Base-by-base conservation (phyloP, 2,888 invertebrate genomes). In the Drosophila koepferae region DNA sequence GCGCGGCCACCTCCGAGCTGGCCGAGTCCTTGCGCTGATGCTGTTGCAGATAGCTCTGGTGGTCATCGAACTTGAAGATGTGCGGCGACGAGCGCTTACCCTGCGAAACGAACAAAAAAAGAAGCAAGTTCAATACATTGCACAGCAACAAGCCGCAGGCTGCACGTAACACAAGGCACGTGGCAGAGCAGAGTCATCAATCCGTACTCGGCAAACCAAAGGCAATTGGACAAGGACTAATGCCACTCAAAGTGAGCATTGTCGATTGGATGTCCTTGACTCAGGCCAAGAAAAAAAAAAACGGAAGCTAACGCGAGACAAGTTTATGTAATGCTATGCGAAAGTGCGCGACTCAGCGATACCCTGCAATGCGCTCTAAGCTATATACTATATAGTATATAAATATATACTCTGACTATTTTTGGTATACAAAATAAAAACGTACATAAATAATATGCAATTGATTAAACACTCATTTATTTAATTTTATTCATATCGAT, bases 1-100 rank as follows among this genome's bases (percentile, higher is more conserved):
- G 93, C 28, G 96, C 95, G 1, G 95, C 95, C 58, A 96, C 96
- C 93, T 97, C 97, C 1, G 96, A 96, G 86, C 96, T 95, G 87
- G 96, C 96, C 77, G 96, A 96, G 88, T 96, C 96, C 89, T 96
- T 96, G 60, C 96, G 95, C 75, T 95, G 95, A 85, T 95, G 95
- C 67, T 95, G 94, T 71, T 94, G 94, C 91, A 93, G 80, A 86
- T 93, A 92, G 74, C 92, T 84, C 89, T 93, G 91, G 83, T 94
- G 87, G 73, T 93, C 93, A 63, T 94, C 94, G 62, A 93, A 93
- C 77, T 93, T 94, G 70, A 94, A 94, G 71, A 94, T 92, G 65
- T 93, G 90, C 56, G 92, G 94, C 53, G 93, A 94, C 4, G 91
- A 83, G 63, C 93, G 92, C 40, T 93, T 92, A 2, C 90, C 80